Evolutionary conservation across 2,797 vertebrate genomes (phyloP), one percentile per base, ranked within the genome.

Genomic region (Enteromius mattozi): DNA sequence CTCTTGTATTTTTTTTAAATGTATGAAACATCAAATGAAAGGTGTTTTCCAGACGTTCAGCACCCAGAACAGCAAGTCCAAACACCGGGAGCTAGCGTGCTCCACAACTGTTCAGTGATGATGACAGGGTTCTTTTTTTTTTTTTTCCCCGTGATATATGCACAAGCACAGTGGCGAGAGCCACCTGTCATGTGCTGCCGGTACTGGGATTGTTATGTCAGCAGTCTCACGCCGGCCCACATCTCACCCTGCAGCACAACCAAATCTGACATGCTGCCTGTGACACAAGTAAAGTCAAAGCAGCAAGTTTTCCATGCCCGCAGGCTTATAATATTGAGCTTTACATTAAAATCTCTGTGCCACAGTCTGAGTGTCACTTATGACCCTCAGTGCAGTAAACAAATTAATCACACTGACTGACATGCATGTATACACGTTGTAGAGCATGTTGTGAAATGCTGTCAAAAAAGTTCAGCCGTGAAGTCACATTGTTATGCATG

Each of bases 151-250:
- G 40, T 71, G 45, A 76, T 80, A 83, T 33, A 75, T 70, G 9
- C 45, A 9, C 54, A 74, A 85, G 75, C 78, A 82, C 76, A 85
- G 80, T 80, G 76, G 74, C 80, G 78, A 85, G 78, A 82, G 86
- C 82, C 83, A 87, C 80, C 83, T 89, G 85, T 89, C 88, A 87
- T 75, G 65, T 35, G 14, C 65, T 75, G 70, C 30, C 74, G 59
- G 37, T 14, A 35, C 71, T 82, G 68, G 83, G 87, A 87, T 74
- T 84, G 81, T 79, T 63, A 75, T 71, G 72, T 86, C 86, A 86
- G 78, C 81, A 86, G 86, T 85, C 70, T 81, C 82, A 80, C 77
- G 56, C 59, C 81, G 47, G 69, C 87, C 69, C 45, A 42, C 78
- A 21, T 75, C 76, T 86, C 83, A 87, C 72, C 83, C 84, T 16